These are phyloP conservation scores for Danaus melanippus DNA, from an alignment of 1,140 invertebrate genomes.

Conservation along the genomic window DNA sequence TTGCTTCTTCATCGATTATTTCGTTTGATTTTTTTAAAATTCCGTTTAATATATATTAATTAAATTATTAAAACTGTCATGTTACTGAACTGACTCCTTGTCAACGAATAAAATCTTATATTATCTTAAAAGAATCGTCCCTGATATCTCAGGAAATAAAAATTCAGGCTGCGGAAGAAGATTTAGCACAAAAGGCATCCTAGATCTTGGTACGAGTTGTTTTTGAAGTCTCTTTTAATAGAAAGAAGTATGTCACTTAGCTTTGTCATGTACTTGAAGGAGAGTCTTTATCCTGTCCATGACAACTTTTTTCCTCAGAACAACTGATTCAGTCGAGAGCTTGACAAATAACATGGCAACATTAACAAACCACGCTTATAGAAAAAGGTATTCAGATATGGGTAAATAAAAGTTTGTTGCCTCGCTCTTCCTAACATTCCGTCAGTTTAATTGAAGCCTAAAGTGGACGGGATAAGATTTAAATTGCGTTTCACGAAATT, in stretches of 20 bases:
- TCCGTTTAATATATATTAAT: too few relatives aligned
- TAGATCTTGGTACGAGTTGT: too few relatives aligned
- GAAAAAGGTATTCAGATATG: slow-evolving; percentile 15
- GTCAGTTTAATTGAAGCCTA: slow-evolving; percentile 1
- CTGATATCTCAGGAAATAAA: too few relatives aligned
- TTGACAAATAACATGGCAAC: slow-evolving; percentile 21
- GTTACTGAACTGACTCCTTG: too few relatives aligned
- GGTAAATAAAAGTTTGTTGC: slow-evolving; percentile 10
- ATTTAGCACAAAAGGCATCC: too few relatives aligned
- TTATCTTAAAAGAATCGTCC: too few relatives aligned
- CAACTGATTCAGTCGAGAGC: slow-evolving; percentile 18
- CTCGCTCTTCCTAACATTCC: too few relatives aligned
- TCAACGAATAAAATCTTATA: too few relatives aligned
- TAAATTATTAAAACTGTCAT: too few relatives aligned
- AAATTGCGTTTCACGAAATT: not conserved
- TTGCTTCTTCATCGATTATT: too few relatives aligned
- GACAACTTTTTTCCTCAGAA: slow-evolving; percentile 13
- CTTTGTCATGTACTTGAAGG: slow-evolving; percentile 3
- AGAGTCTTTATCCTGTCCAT: slow-evolving; percentile 9
- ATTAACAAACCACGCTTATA: slow-evolving; percentile 12
- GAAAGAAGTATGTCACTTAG: slow-evolving; percentile 10
- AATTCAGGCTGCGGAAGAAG: too few relatives aligned
- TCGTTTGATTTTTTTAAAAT: too few relatives aligned
- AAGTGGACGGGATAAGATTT: not conserved
- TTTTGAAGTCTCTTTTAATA: not conserved